phyloP scores from a whole-genome alignment of 2,113 vertebrate genomes.

The Amazona guildingii region DNA sequence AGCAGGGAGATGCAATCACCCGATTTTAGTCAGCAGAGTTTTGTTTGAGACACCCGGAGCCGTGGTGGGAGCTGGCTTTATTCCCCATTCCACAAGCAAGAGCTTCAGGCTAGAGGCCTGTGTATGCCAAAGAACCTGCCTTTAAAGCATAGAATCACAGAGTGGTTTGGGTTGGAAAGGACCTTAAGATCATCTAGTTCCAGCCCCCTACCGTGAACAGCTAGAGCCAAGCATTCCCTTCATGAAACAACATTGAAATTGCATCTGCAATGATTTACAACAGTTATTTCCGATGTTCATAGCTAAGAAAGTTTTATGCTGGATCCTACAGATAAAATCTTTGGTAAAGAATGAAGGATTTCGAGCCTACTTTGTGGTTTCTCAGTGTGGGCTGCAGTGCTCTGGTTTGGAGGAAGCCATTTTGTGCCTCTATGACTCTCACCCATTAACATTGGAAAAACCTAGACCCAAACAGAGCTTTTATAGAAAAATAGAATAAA shows the following conservation, averaged over 20 bases:
- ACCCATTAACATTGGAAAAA: no score
- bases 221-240: background rate
- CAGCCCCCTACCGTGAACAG: background rate
- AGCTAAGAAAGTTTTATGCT: background rate
- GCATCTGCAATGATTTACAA: background rate
- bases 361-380: background rate
- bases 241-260: accelerated
- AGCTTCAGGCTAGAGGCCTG: background rate
- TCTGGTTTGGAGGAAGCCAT: background rate
- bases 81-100: accelerated
- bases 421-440: background rate
- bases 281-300: background rate
- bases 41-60: background rate
- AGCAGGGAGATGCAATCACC: accelerated
- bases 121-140: background rate
- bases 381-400: no score
- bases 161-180: background rate
- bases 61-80: no score
- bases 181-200: background rate
- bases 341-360: background rate
- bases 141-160: background rate
- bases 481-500: background rate
- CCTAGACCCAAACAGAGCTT: background rate
- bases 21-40: no score
- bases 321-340: background rate